Conservation (phyloP, 30 jellyfish, hydroid and myxozoan species). For the Morbakka virulenta region DNA sequence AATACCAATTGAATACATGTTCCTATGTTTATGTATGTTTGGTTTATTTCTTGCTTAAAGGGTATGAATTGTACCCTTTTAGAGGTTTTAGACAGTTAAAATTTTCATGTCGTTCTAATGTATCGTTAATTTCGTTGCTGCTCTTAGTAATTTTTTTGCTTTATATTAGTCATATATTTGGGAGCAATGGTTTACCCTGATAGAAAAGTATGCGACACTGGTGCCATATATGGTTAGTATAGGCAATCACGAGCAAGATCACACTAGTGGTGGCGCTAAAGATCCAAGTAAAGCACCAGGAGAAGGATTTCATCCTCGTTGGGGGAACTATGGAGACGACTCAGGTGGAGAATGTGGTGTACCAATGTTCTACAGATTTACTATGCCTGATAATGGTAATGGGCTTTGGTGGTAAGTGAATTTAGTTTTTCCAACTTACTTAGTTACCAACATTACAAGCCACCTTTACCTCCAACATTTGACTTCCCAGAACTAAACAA, state of each 20-base stretch:
- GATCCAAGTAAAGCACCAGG: conserved; percentile 92
- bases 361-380: conserved; percentile 83
- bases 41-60: too few relatives aligned
- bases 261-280: conserved; percentile 55
- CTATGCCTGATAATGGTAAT: conserved; percentile 88
- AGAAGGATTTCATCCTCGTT: conserved; percentile 77
- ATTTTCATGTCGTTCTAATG: too few relatives aligned
- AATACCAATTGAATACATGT: too few relatives aligned
- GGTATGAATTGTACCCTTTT: too few relatives aligned
- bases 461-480: too few relatives aligned
- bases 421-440: too few relatives aligned
- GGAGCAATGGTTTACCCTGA: conserved; percentile 79
- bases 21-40: too few relatives aligned
- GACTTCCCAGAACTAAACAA: too few relatives aligned
- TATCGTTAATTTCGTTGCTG: too few relatives aligned
- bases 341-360: conserved; percentile 97
- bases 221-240: conserved; percentile 86
- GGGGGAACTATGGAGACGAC: conserved; percentile 78
- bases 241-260: conserved; percentile 93
- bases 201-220: conserved; percentile 65
- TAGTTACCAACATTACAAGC: too few relatives aligned
- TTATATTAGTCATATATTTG: conserved; percentile 68
- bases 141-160: neutral
- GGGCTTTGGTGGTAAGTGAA: conserved; percentile 69
- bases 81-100: too few relatives aligned